Percentiles rank a stretch among this genome's conserved stretches.
These are phyloP conservation scores for Phalacrocorax carbo DNA, from an alignment of 2,113 vertebrate species.

Conservation along the genomic window DNA sequence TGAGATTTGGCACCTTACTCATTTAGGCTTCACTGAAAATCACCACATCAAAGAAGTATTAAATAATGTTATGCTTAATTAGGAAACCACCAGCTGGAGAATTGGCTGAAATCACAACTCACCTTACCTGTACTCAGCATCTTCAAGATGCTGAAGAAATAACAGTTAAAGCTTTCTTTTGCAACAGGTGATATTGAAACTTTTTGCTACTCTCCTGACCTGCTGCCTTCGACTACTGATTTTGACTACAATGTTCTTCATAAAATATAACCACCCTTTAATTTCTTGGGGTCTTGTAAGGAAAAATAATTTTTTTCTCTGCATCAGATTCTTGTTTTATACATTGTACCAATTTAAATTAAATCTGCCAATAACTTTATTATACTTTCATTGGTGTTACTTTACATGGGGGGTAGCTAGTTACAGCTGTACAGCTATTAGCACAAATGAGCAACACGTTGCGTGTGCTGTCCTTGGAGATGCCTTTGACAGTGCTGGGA, in stretches of 20 bases:
- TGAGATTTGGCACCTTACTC: not conserved
- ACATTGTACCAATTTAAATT: not conserved
- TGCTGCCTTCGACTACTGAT: not conserved
- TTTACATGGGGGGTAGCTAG: not conserved
- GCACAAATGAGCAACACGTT: not conserved
- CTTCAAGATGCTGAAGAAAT: not conserved
- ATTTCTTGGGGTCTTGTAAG: not conserved
- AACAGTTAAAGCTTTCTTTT: not conserved
- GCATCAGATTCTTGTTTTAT: not conserved
- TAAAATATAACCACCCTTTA: not conserved
- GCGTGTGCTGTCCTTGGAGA: not conserved
- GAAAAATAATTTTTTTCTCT: not conserved
- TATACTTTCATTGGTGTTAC: not conserved
- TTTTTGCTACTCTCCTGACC: not conserved
- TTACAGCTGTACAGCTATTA: not conserved
- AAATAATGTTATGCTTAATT: not conserved
- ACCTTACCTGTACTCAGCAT: not conserved
- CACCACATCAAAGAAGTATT: not conserved
- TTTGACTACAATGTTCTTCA: not conserved
- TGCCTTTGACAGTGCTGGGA: not conserved
- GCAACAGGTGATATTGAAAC: not conserved
- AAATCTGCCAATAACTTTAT: not conserved
- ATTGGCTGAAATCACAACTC: not conserved
- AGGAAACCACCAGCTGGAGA: not conserved
- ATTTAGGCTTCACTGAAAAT: not conserved